Percentiles rank a stretch among this genome's conserved stretches.
Evolutionary conservation across 2,888 invertebrate species (phyloP).

Genomic region (Dolichopus griseipennis): DNA sequence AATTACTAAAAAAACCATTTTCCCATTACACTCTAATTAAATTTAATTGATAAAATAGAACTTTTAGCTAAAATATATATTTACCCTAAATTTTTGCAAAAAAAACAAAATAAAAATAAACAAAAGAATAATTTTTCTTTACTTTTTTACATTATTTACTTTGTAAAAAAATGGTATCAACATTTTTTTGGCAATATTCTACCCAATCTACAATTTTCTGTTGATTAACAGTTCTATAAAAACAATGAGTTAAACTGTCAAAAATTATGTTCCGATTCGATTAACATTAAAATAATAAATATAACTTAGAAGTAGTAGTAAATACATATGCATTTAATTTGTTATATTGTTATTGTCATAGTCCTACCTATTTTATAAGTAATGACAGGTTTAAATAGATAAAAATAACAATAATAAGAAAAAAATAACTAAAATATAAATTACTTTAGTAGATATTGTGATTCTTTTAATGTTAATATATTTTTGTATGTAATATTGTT

Average conservation of each 20-base stretch:
- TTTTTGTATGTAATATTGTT: no score
- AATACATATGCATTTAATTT: no score
- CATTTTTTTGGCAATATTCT: not conserved
- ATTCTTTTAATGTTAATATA: not conserved
- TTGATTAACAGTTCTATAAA: not conserved
- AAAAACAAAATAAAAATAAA: not conserved
- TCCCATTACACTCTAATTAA: conserved; percentile 3
- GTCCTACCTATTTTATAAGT: not conserved
- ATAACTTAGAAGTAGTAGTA: no score
- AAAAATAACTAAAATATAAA: not conserved
- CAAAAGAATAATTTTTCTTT: not conserved
- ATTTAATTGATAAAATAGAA: not conserved
- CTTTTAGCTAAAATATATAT: not conserved
- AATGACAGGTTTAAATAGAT: not conserved
- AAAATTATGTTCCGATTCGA: conserved; percentile 1
- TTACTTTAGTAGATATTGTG: not conserved
- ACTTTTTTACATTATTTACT: not conserved
- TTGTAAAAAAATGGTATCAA: not conserved
- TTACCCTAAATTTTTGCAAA: not conserved
- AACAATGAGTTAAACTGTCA: not conserved
- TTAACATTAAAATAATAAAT: not conserved
- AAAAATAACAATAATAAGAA: not conserved
- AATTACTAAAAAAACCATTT: not conserved
- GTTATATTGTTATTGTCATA: not conserved
- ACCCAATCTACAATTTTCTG: not conserved